Percentiles rank a stretch among this genome's conserved stretches.
Conservation (phyloP, 2,113 vertebrate genomes). For the Rhynchopsitta pachyrhyncha region DNA sequence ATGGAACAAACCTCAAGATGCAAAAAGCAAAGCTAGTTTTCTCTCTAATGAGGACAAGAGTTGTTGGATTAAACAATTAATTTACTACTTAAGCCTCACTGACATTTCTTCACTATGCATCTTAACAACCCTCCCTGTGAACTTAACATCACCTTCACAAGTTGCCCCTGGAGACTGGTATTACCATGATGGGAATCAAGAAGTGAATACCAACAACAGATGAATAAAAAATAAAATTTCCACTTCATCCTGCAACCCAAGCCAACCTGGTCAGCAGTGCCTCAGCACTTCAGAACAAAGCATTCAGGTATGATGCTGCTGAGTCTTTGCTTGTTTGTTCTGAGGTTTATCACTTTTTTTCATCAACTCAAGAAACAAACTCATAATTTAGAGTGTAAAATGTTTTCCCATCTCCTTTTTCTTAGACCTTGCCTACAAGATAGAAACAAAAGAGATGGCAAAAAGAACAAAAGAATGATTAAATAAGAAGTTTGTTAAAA, state of each 20-base stretch:
- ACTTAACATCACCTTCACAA: conserved; percentile 3
- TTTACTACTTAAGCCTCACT: conserved; percentile 16
- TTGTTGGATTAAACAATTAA: conserved; percentile 30
- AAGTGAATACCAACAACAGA: background rate
- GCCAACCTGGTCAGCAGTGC: background rate
- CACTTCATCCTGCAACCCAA: background rate
- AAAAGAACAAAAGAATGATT: background rate
- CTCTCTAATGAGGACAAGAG: background rate
- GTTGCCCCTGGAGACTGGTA: background rate
- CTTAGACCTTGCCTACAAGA: background rate
- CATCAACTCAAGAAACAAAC: background rate
- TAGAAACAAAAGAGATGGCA: background rate
- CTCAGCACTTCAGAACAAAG: background rate
- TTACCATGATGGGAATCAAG: background rate
- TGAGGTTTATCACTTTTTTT: background rate
- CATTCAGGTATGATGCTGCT: background rate
- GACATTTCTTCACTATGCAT: background rate
- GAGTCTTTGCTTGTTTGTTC: background rate
- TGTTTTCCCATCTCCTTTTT: background rate
- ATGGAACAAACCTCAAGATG: background rate
- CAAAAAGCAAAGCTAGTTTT: conserved; percentile 17
- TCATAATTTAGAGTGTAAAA: background rate
- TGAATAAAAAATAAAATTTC: background rate
- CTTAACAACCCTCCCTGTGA: background rate
- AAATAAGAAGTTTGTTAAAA: background rate